Conservation (phyloP, 2,888 invertebrate species). For the Netelia melanura region DNA sequence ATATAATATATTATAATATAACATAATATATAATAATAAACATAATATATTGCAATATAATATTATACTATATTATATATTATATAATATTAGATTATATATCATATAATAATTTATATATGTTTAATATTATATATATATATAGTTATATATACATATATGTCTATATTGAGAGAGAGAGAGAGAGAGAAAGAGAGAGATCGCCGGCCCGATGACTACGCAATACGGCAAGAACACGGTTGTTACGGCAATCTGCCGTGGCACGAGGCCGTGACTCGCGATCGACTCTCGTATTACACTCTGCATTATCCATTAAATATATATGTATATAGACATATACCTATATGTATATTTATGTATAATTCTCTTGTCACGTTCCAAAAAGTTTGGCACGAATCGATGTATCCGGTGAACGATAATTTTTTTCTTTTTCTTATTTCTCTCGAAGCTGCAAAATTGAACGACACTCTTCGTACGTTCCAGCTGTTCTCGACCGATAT, state of each 20-base stretch:
- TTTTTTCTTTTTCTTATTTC: background rate
- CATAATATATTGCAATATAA: too few relatives aligned
- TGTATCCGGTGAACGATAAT: background rate
- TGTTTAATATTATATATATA: too few relatives aligned
- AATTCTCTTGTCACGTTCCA: background rate
- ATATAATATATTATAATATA: too few relatives aligned
- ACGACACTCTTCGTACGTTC: background rate
- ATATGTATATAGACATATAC: background rate
- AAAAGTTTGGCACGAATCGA: background rate
- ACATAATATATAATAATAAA: too few relatives aligned
- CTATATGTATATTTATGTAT: background rate
- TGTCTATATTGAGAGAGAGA: too few relatives aligned
- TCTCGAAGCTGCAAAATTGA: background rate
- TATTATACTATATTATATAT: too few relatives aligned
- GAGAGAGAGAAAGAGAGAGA: too few relatives aligned
- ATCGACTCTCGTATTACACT: conserved; percentile 37
- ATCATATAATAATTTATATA: too few relatives aligned
- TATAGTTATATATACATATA: too few relatives aligned
- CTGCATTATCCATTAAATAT: conserved; percentile 33
- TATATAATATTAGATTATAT: too few relatives aligned
- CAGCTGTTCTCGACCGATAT: background rate
- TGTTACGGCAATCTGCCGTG: conserved; percentile 77
- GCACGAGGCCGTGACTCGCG: conserved; percentile 79
- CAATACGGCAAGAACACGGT: conserved; percentile 73
- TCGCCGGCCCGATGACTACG: conserved; percentile 75